phyloP scores from a whole-genome alignment of 2,797 vertebrate species.

The Taenioides sp. region DNA sequence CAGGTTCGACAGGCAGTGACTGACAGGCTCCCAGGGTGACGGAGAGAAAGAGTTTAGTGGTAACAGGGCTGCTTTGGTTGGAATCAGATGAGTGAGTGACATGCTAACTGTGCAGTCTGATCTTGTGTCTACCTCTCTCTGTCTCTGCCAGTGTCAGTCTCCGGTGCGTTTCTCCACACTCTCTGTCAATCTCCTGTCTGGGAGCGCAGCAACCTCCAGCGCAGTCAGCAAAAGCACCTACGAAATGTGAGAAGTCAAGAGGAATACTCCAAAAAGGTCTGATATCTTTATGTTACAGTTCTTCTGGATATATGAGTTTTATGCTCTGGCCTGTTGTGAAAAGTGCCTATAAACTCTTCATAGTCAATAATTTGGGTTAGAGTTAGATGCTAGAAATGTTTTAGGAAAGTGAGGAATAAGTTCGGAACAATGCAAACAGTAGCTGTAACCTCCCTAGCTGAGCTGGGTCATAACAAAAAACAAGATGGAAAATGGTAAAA shows the following conservation, averaged over 20 bases:
- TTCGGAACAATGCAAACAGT: no score
- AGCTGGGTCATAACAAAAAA: no score
- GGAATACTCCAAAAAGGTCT: not conserved
- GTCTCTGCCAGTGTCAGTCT: conserved; percentile 21
- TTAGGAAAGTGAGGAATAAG: no score
- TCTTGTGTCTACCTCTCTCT: conserved; percentile 24
- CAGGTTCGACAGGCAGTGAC: conserved; percentile 8
- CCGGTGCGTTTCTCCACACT: conserved; percentile 8
- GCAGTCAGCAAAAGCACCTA: not conserved
- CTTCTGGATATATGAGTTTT: not conserved
- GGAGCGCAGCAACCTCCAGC: not conserved
- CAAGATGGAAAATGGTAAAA: no score
- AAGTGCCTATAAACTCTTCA: no score
- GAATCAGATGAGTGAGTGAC: conserved; percentile 48
- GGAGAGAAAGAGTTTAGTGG: conserved; percentile 35
- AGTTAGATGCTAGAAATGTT: no score
- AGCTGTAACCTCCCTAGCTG: no score
- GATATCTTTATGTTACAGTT: not conserved
- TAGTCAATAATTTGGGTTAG: no score
- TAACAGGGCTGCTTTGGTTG: conserved; percentile 25
- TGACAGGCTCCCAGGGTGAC: conserved; percentile 29
- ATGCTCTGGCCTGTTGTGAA: no score
- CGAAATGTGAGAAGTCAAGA: not conserved
- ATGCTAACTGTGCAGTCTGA: conserved; percentile 34
- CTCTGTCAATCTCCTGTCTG: conserved; percentile 10